Percentiles rank a stretch among this genome's conserved stretches.
Evolutionary conservation across 2,888 invertebrate genomes (phyloP).

Genomic region (Geophilus truncorum): DNA sequence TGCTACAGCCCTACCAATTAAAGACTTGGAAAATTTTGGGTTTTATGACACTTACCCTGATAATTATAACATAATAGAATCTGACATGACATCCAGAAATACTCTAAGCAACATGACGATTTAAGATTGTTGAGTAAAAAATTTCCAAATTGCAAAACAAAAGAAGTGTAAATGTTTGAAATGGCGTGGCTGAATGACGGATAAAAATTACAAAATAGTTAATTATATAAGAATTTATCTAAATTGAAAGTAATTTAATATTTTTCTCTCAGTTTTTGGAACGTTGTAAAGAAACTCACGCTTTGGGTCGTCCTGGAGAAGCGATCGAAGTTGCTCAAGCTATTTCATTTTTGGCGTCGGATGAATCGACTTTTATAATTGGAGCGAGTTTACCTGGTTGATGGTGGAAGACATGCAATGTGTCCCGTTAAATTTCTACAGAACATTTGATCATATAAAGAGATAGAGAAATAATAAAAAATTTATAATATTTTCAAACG

Average conservation of each 20-base stretch:
- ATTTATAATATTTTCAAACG: no score
- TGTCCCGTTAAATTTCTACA: slow-evolving; percentile 75
- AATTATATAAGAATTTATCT: background rate
- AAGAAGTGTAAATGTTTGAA: no score
- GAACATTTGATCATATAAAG: no score
- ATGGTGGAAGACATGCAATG: slow-evolving; percentile 92
- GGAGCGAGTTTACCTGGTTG: slow-evolving; percentile 82
- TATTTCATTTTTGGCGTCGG: slow-evolving; percentile 87
- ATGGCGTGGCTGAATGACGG: background rate
- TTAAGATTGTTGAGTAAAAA: no score
- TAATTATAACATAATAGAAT: no score
- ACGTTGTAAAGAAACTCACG: slow-evolving; percentile 79
- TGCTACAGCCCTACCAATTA: no score
- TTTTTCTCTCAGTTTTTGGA: slow-evolving; percentile 72
- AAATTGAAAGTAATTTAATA: background rate
- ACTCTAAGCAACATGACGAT: no score
- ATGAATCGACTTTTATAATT: slow-evolving; percentile 81
- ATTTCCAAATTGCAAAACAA: no score
- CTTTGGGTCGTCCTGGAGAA: slow-evolving; percentile 78
- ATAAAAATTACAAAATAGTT: background rate
- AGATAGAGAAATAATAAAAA: no score
- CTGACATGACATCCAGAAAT: no score
- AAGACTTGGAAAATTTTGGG: no score
- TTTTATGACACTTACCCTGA: no score
- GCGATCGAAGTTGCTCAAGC: slow-evolving; percentile 81